Conservation (phyloP, 2,888 invertebrate species). For the Cantharis lateralis region DNA sequence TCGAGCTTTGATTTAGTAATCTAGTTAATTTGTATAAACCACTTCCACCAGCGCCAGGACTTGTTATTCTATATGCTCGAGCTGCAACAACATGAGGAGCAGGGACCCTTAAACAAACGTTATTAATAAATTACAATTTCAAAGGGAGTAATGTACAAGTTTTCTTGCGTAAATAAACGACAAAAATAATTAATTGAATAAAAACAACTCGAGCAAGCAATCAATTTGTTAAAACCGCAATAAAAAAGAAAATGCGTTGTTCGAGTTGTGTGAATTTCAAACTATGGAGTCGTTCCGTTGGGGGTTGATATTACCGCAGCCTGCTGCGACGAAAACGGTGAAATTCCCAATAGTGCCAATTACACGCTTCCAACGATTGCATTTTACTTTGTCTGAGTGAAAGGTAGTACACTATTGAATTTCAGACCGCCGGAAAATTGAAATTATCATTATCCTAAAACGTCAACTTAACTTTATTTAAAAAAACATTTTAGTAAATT, state of each 20-base stretch:
- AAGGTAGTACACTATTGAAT: neutral
- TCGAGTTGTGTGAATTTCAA: neutral
- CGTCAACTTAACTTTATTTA: neutral
- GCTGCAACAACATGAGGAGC: constrained; percentile 63
- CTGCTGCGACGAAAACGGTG: neutral
- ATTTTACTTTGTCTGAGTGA: neutral
- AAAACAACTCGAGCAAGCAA: neutral
- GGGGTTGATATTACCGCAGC: neutral
- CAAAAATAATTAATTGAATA: neutral
- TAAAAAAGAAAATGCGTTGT: neutral
- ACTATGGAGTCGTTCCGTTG: neutral
- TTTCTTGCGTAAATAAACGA: neutral
- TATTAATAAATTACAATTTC: neutral
- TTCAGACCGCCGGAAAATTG: neutral
- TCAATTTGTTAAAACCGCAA: neutral
- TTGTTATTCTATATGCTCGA: constrained; percentile 60
- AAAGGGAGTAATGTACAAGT: neutral
- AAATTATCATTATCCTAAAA: neutral
- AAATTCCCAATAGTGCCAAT: neutral
- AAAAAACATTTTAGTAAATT: neutral
- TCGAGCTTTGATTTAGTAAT: constrained; percentile 61
- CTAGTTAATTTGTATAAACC: constrained; percentile 62
- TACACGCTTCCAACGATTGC: neutral
- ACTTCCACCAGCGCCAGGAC: constrained; percentile 51
- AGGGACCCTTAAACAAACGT: constrained; percentile 56